Evolutionary conservation across 2,113 vertebrate species (phyloP).

Genomic region (Thalassoma bifasciatum): DNA sequence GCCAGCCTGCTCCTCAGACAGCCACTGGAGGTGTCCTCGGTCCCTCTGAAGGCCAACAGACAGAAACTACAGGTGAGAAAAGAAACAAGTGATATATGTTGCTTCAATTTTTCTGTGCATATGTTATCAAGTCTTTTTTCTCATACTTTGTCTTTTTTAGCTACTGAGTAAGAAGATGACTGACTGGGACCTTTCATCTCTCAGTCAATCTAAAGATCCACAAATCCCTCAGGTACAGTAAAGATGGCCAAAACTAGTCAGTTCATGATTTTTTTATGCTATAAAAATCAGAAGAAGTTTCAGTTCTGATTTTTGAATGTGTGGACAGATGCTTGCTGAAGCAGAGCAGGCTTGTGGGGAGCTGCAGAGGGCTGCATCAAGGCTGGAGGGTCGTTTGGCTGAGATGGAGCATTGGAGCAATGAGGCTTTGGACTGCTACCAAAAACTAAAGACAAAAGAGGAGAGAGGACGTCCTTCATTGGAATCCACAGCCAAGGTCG

Average conservation of each 20-base stretch:
- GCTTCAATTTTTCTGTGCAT: background rate
- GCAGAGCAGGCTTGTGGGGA: conserved; percentile 60
- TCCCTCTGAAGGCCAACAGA: conserved; percentile 58
- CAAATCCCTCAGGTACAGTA: conserved; percentile 52
- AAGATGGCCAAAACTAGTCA: background rate
- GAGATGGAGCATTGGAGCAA: conserved; percentile 70
- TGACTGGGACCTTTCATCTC: conserved; percentile 48
- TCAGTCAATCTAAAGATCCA: conserved; percentile 50
- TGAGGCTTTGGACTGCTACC: conserved; percentile 60
- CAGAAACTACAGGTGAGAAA: conserved; percentile 74
- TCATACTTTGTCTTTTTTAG: conserved; percentile 33
- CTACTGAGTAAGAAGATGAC: conserved; percentile 66
- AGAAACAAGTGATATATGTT: background rate
- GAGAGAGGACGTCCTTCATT: conserved; percentile 6
- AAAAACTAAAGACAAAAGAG: conserved; percentile 44
- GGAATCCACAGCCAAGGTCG: conserved; percentile 41
- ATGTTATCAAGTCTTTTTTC: background rate
- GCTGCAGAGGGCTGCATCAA: conserved; percentile 62
- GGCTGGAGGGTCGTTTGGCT: conserved; percentile 67
- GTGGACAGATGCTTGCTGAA: conserved; percentile 51
- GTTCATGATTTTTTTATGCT: background rate
- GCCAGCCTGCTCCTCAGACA: conserved; percentile 49
- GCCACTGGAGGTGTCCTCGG: conserved; percentile 54
- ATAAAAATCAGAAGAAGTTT: background rate
- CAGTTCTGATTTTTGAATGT: conserved; percentile 16